A percentile compares a stretch with the other conserved stretches of the same genome.
phyloP scores from a whole-genome alignment of 2,113 vertebrate species.

The Elanus axillaris region DNA sequence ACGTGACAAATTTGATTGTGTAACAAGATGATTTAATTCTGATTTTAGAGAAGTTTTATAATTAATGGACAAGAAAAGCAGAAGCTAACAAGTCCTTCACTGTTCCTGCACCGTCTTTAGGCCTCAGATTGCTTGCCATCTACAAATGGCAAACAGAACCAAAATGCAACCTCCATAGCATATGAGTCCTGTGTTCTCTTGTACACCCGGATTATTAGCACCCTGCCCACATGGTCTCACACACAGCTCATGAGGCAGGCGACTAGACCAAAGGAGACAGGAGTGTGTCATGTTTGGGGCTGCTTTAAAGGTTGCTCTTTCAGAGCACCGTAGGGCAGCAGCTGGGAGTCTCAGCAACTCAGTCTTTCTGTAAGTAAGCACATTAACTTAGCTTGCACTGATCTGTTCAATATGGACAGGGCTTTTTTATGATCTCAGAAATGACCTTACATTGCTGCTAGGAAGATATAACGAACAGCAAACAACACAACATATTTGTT shows the following conservation, averaged over 20 bases:
- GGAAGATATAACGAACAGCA: not conserved
- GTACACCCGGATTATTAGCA: accelerated
- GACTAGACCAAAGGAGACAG: not conserved
- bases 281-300: not conserved
- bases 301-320: not conserved
- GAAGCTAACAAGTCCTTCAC: not conserved
- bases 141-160: not conserved
- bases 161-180: not conserved
- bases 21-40: not conserved
- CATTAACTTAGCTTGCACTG: not conserved
- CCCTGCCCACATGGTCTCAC: not conserved
- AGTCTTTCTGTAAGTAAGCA: not conserved
- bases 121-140: not conserved
- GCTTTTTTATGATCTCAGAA: not conserved
- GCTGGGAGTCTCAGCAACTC: not conserved
- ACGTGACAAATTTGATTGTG: not conserved
- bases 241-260: not conserved
- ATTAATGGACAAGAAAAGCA: not conserved
- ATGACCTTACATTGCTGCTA: not conserved
- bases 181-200: not conserved
- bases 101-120: not conserved
- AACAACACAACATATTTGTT: not conserved
- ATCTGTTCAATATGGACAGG: not conserved
- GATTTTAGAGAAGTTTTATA: not conserved
- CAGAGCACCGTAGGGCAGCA: not conserved